A percentile compares a stretch with the other conserved stretches of the same genome.
phyloP scores from a whole-genome alignment of 1,140 invertebrate species.

The Charaxes varanes region DNA sequence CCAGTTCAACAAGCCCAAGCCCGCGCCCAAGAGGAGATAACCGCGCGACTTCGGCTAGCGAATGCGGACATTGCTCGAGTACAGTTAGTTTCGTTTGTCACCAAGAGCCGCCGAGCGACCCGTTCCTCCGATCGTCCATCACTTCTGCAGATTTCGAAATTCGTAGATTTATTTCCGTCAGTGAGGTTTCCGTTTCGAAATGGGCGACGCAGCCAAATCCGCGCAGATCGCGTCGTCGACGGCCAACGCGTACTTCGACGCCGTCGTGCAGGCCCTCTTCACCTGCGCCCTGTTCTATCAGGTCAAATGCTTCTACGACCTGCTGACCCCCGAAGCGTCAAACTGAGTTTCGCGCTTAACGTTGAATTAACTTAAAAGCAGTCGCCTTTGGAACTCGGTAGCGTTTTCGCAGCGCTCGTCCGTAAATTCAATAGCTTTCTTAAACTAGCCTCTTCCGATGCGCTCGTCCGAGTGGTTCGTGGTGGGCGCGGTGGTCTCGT shows the following conservation, averaged over 20 bases:
- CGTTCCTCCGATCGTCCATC: too few species aligned
- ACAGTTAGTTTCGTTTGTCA: background rate
- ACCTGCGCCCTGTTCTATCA: conserved; percentile 37
- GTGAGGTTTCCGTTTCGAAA: background rate
- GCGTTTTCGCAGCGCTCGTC: too few species aligned
- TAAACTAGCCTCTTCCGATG: too few species aligned
- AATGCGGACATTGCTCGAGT: background rate
- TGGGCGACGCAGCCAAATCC: background rate
- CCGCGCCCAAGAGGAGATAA: conserved; percentile 38
- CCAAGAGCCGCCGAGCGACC: too few species aligned
- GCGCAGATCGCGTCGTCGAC: background rate
- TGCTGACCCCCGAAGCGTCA: too few species aligned
- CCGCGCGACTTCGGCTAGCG: background rate
- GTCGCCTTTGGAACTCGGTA: too few species aligned
- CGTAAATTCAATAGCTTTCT: too few species aligned
- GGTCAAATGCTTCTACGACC: conserved; percentile 41
- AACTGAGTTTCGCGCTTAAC: too few species aligned
- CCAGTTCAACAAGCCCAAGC: conserved; percentile 83
- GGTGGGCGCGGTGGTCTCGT: too few species aligned
- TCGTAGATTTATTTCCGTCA: background rate
- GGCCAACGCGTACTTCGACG: conserved; percentile 10
- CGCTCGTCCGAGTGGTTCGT: too few species aligned
- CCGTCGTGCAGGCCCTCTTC: conserved; percentile 31
- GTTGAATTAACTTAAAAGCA: too few species aligned
- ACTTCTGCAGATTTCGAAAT: too few species aligned